These are phyloP conservation scores for Xiphydria camelus DNA, from an alignment of 2,888 invertebrate species.

Conservation along the genomic window DNA sequence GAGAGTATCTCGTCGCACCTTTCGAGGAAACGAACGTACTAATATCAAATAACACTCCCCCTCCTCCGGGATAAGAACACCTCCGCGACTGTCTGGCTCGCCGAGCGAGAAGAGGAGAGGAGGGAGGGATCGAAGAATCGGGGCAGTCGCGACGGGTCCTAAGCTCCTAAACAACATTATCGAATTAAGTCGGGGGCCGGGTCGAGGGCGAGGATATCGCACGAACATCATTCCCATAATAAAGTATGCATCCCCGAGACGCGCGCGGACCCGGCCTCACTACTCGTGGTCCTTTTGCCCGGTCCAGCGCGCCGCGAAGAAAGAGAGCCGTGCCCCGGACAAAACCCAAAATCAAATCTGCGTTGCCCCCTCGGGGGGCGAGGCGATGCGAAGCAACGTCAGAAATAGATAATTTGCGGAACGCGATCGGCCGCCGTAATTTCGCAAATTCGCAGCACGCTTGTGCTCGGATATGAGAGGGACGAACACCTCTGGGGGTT, in stretches of 20 bases:
- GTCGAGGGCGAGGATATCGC: slow-evolving; percentile 6
- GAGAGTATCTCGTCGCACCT: no score
- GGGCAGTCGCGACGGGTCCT: no score
- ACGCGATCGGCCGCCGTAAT: slow-evolving; percentile 27
- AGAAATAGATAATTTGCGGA: slow-evolving; percentile 32
- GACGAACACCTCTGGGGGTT: no score
- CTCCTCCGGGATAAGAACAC: no score
- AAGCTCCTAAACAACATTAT: slow-evolving; percentile 13
- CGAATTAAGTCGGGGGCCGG: slow-evolving; percentile 2
- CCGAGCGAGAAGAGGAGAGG: background rate
- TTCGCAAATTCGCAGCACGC: slow-evolving; percentile 32
- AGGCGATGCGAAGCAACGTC: slow-evolving; percentile 9
- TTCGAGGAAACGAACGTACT: no score
- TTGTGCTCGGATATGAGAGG: no score
- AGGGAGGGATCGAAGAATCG: background rate
- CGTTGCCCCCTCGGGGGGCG: slow-evolving; percentile 25
- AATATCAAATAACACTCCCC: no score
- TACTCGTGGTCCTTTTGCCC: background rate
- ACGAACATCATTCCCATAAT: slow-evolving; percentile 23
- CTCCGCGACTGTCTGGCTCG: no score
- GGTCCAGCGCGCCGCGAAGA: background rate
- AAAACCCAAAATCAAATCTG: slow-evolving; percentile 28
- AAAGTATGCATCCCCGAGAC: slow-evolving; percentile 30
- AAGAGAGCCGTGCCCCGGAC: no score
- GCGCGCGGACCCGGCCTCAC: background rate